A percentile compares a stretch with the other conserved stretches of the same genome.
phyloP scores from a whole-genome alignment of 2,797 vertebrate genomes.

The Artibeus lituratus region DNA sequence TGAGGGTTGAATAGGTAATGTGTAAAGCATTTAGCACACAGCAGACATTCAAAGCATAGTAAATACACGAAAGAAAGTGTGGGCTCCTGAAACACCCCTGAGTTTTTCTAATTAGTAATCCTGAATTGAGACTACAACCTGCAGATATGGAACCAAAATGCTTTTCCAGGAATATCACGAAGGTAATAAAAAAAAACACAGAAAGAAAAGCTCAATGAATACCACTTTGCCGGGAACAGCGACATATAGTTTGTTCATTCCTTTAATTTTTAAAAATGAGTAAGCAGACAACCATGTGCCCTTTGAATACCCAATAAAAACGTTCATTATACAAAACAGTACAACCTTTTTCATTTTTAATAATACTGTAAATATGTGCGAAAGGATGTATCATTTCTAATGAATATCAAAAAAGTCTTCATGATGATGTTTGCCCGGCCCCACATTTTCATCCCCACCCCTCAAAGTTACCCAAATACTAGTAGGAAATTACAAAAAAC shows the following conservation, averaged over 20 bases:
- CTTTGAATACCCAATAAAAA: conserved; percentile 87
- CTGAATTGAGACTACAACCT: neutral
- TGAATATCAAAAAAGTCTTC: conserved; percentile 90
- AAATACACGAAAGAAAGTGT: neutral
- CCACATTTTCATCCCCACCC: conserved; percentile 73
- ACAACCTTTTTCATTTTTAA: conserved; percentile 84
- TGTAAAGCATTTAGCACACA: neutral
- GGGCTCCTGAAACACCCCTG: neutral
- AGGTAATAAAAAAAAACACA: neutral
- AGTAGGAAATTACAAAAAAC: conserved; percentile 82
- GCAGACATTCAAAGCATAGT: neutral
- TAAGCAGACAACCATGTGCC: conserved; percentile 85
- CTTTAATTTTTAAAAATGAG: conserved; percentile 95
- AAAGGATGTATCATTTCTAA: conserved; percentile 82
- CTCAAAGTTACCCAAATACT: conserved; percentile 73
- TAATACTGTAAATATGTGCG: conserved; percentile 87
- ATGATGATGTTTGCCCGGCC: conserved; percentile 75
- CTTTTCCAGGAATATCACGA: neutral
- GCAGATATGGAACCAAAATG: neutral
- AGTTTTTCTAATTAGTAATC: neutral
- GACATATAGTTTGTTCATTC: conserved; percentile 68
- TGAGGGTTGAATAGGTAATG: neutral
- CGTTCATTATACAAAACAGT: conserved; percentile 84
- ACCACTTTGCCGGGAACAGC: neutral
- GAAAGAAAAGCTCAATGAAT: neutral